phyloP scores from a whole-genome alignment of 2,888 invertebrate genomes.

The Asteroscopus sphinx region DNA sequence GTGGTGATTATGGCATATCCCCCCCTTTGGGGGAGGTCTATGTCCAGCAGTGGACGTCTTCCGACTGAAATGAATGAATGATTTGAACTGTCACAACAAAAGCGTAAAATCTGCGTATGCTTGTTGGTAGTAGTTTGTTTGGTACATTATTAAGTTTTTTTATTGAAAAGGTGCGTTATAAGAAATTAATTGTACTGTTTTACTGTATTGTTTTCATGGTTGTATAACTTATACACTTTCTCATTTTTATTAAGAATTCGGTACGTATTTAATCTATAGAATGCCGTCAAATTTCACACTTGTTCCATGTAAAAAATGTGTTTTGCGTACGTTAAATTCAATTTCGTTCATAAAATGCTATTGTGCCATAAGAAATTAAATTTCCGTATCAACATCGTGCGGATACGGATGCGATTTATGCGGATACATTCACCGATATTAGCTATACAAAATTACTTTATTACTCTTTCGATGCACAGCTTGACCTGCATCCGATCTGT shows the following conservation, averaged over 20 bases:
- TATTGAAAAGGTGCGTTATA: slow-evolving; percentile 3
- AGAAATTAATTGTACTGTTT: slow-evolving; percentile 6
- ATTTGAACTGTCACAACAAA: slow-evolving; percentile 10
- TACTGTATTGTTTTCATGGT: slow-evolving; percentile 2
- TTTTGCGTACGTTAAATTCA: not conserved
- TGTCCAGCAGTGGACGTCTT: too few relatives aligned
- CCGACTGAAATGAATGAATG: too few relatives aligned
- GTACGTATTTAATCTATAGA: not conserved
- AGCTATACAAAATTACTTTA: slow-evolving; percentile 23
- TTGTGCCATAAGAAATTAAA: slow-evolving; percentile 1
- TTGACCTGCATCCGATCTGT: slow-evolving; percentile 47
- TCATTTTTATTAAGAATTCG: not conserved
- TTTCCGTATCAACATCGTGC: slow-evolving; percentile 2
- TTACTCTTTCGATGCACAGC: slow-evolving; percentile 28
- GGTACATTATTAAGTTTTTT: not conserved
- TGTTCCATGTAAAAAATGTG: not conserved
- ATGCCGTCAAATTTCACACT: not conserved
- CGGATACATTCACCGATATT: slow-evolving; percentile 19
- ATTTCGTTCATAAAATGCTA: not conserved
- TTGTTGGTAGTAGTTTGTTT: slow-evolving; percentile 15
- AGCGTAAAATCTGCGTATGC: slow-evolving; percentile 9
- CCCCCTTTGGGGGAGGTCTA: too few relatives aligned
- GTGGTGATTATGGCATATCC: too few relatives aligned
- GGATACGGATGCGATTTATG: slow-evolving; percentile 2
- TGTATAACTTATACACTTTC: slow-evolving; percentile 7